Evolutionary conservation across 2,113 vertebrate species (phyloP), one percentile per base, ranked within the genome.

Genomic region (Oncorhynchus keta): DNA sequence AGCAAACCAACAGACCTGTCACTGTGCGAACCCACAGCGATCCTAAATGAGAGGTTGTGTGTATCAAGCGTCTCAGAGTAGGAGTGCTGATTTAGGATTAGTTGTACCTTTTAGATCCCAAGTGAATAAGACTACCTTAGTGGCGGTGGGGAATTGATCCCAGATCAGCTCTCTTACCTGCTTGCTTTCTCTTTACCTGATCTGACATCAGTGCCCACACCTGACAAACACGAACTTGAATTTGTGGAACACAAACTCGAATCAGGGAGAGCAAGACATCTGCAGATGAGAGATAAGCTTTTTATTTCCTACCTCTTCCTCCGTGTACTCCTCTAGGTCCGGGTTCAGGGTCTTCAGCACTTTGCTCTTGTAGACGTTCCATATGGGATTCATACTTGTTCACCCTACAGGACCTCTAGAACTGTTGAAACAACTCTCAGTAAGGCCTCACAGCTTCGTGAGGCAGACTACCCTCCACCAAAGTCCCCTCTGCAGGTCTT

Each of bases 341-440:
- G 93, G 89, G 79, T 93, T 93, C 2, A 95, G 48, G 14, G 91
- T 94, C 90, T 93, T 93, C 91, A 95, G 80, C 84, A 95, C 90
- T 83, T 94, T 95, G 90, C 90, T 93, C 90, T 92, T 94, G 49
- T 93, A 95, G 4, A 87, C 78, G 77, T 93, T 95, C 92, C 93
- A 95, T 85, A 93, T 3, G 0, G 93, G 93, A 85, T 94, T 94
- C 94, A 95, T 95, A 4, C 20, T 89, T 78, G 76, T 74, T 14
- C 39, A 66, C 30, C 75, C 39, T 39, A 49, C 20, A 68, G 83
- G 71, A 32, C 68, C 24, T 59, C 11, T 26, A 45, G 49, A 3
- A 22, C 74, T 74, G 14, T 45, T 18, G 9, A 8, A 22, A 24
- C 45, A 22, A 13, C 64, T 64, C 81, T 86, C 81, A 51, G 39